Evolutionary conservation across 2,888 invertebrate species (phyloP).

Genomic region (Tortricodes alternella): DNA sequence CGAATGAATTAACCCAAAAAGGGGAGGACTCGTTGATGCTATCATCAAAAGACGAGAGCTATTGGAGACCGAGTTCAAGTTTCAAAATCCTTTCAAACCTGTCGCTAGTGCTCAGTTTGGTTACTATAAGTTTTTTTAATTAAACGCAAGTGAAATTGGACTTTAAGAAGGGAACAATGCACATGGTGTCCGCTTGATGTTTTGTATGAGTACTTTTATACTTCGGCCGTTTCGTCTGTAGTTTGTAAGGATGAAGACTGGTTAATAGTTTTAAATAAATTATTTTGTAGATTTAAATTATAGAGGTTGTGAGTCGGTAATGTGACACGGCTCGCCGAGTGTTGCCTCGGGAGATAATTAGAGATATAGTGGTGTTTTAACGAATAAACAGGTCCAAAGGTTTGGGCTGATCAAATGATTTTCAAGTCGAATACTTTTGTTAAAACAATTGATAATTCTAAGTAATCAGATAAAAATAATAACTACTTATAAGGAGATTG

Average conservation of each 20-base stretch:
- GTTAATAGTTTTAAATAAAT: slow-evolving; percentile 64
- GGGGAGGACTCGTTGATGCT: slow-evolving; percentile 74
- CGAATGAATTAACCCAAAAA: slow-evolving; percentile 55
- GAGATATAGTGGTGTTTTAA: slow-evolving; percentile 1
- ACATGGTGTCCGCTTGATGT: slow-evolving; percentile 34
- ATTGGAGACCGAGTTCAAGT: slow-evolving; percentile 61
- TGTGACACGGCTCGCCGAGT: background rate
- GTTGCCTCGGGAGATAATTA: slow-evolving; percentile 2
- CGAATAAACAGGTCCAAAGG: too few relatives aligned
- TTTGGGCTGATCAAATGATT: too few relatives aligned
- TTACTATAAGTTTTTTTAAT: slow-evolving; percentile 43
- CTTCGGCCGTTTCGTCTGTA: slow-evolving; percentile 36
- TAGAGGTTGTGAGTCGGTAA: slow-evolving; percentile 1
- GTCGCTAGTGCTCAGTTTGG: slow-evolving; percentile 46
- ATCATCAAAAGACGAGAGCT: slow-evolving; percentile 70
- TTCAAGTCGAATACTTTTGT: too few relatives aligned
- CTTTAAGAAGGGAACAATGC: slow-evolving; percentile 34
- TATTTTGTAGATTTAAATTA: slow-evolving; percentile 38
- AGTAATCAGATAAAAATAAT: too few relatives aligned
- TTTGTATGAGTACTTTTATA: slow-evolving; percentile 33
- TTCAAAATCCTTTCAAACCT: slow-evolving; percentile 45
- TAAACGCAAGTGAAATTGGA: slow-evolving; percentile 32
- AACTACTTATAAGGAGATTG: too few relatives aligned
- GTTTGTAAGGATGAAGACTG: slow-evolving; percentile 68
- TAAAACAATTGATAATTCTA: too few relatives aligned